A percentile compares a stretch with the other conserved stretches of the same genome.
Evolutionary conservation across 2,888 invertebrate genomes (phyloP).

Genomic region (Athrips mouffetella): DNA sequence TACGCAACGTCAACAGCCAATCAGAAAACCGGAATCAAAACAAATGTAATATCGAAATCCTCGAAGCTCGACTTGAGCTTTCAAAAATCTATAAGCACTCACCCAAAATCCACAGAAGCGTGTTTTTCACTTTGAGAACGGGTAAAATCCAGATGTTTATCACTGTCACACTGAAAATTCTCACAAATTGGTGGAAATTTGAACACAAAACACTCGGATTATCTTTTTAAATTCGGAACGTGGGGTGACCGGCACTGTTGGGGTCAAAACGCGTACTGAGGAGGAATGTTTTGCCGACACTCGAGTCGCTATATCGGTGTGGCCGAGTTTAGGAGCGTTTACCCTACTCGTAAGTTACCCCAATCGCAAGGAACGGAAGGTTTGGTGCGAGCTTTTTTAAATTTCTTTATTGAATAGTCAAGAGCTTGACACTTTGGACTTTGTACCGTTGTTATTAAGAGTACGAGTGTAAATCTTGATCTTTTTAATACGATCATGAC

Average conservation of each 20-base stretch:
- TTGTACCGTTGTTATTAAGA: too few relatives aligned
- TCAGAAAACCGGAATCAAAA: conserved; percentile 19
- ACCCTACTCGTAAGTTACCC: conserved; percentile 5
- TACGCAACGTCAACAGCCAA: conserved; percentile 17
- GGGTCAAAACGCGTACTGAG: conserved; percentile 33
- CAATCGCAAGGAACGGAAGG: neutral
- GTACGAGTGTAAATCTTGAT: too few relatives aligned
- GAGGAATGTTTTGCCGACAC: conserved; percentile 32
- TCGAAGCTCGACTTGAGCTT: conserved; percentile 7
- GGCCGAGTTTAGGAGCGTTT: conserved; percentile 19
- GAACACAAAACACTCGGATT: conserved; percentile 7
- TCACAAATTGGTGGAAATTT: neutral
- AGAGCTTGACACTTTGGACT: too few relatives aligned
- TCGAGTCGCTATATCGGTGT: conserved; percentile 27
- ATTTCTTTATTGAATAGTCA: too few relatives aligned
- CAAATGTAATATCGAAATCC: conserved; percentile 14
- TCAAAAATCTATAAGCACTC: conserved; percentile 6
- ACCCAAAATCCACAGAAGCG: neutral
- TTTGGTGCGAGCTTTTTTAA: too few relatives aligned
- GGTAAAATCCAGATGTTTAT: neutral
- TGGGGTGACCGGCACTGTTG: conserved; percentile 16
- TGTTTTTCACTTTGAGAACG: neutral
- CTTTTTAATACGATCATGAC: too few relatives aligned
- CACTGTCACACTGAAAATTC: neutral
- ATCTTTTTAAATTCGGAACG: neutral